Evolutionary conservation across 2,888 invertebrate genomes (phyloP).

Genomic region (Oscheius onirici): DNA sequence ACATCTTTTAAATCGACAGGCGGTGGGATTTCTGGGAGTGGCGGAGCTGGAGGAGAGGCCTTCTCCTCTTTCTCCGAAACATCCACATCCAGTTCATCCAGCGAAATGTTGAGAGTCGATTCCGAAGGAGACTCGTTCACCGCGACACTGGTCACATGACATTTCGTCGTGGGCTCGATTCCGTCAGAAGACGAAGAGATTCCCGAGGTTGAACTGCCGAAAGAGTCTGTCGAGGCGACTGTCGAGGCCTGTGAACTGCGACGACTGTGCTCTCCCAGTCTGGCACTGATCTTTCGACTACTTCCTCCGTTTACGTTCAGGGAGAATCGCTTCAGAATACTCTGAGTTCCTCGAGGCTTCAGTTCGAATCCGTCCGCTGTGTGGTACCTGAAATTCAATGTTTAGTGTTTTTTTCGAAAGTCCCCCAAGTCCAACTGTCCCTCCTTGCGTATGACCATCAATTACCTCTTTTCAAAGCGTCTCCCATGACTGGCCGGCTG

Average conservation of each 20-base stretch:
- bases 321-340: conserved; percentile 57
- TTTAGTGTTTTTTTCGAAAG: neutral
- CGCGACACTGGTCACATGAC: conserved; percentile 30
- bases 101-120: conserved; percentile 33
- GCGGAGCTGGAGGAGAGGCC: conserved; percentile 46
- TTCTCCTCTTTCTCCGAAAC: conserved; percentile 1
- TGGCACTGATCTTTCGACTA: conserved; percentile 51
- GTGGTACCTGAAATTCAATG: conserved; percentile 39
- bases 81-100: conserved; percentile 24
- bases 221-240: conserved; percentile 64
- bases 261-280: conserved; percentile 51
- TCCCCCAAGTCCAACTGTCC: too few relatives aligned
- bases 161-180: conserved; percentile 18
- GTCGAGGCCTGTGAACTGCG: conserved; percentile 63
- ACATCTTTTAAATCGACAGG: neutral
- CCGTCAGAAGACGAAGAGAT: conserved; percentile 48
- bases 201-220: conserved; percentile 69
- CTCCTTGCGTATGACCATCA: neutral
- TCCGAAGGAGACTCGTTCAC: conserved; percentile 31
- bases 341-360: conserved; percentile 53
- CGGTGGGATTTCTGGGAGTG: conserved; percentile 54
- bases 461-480: conserved; percentile 53
- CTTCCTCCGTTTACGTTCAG: conserved; percentile 53
- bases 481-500: conserved; percentile 40
- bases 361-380: conserved; percentile 78